Conservation (phyloP, 2,113 vertebrate genomes). For the Myxocyprinus asiaticus region DNA sequence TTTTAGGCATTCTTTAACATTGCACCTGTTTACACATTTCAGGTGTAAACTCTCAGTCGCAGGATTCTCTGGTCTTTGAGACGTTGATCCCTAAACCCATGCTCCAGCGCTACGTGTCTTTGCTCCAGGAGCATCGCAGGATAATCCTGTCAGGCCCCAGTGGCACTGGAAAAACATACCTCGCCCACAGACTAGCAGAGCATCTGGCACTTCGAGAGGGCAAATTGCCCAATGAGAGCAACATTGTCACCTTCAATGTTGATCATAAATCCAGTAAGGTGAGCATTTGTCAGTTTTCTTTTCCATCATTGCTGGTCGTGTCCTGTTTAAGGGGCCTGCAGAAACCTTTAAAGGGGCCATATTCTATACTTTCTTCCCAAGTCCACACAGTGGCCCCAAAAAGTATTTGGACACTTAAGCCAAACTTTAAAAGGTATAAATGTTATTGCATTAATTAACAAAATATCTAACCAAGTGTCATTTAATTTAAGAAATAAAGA, state of each 20-base stretch:
- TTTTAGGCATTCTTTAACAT: no score
- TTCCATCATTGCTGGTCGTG: no score
- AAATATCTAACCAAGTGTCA: no score
- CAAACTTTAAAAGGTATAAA: no score
- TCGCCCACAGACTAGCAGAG: conserved; percentile 88
- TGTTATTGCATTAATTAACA: no score
- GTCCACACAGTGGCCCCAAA: no score
- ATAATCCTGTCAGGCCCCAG: conserved; percentile 81
- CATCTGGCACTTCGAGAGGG: conserved; percentile 87
- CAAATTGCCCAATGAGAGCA: conserved; percentile 77
- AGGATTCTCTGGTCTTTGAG: conserved; percentile 92
- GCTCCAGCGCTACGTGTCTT: conserved; percentile 91
- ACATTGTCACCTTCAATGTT: conserved; percentile 92
- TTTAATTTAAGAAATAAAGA: no score
- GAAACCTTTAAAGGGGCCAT: no score
- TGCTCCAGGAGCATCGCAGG: conserved; percentile 88
- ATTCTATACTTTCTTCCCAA: no score
- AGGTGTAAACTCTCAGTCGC: conserved; percentile 83
- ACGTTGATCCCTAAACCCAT: conserved; percentile 92
- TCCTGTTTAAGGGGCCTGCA: no score
- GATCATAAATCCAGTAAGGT: conserved; percentile 99
- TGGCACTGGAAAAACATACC: conserved; percentile 76
- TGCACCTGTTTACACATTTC: conserved; percentile 12
- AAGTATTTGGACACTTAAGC: no score
- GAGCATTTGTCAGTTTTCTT: neutral